phyloP scores from a whole-genome alignment of 2,113 vertebrate genomes.

The Brachyhypopomus gauderio region DNA sequence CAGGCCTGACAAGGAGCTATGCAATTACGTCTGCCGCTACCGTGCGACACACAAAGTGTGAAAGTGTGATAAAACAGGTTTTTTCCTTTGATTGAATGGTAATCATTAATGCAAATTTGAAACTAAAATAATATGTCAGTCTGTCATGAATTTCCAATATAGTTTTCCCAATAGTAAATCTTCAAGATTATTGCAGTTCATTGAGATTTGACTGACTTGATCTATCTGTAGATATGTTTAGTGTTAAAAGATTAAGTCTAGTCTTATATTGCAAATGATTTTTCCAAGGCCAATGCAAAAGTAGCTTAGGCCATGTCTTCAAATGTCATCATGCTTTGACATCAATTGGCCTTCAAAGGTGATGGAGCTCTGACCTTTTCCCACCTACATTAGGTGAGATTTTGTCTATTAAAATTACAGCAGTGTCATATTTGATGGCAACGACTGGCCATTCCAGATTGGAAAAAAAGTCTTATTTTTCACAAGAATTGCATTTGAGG shows the following conservation, averaged over 20 bases:
- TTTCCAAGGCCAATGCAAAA: constrained; percentile 14
- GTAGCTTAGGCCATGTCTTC: background rate
- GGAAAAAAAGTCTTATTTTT: background rate
- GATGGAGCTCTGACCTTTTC: background rate
- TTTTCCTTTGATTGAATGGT: constrained; percentile 32
- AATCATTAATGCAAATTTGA: constrained; percentile 36
- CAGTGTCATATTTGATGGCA: constrained; percentile 12
- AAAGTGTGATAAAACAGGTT: constrained; percentile 57
- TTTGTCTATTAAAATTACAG: background rate
- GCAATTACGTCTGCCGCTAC: constrained; percentile 44
- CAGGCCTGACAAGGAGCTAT: constrained; percentile 60
- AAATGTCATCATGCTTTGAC: background rate
- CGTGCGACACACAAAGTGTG: constrained; percentile 52
- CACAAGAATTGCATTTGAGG: background rate
- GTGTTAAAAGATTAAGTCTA: constrained; percentile 7
- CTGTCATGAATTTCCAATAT: background rate
- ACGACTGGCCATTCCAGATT: constrained; percentile 1
- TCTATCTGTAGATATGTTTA: background rate
- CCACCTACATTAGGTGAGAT: background rate
- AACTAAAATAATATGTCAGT: constrained; percentile 8
- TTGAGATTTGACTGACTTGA: background rate
- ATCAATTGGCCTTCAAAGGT: background rate
- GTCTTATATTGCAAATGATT: constrained; percentile 22
- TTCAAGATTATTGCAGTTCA: background rate
- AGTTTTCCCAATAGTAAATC: background rate